Evolutionary conservation across 2,797 vertebrate genomes (phyloP), one percentile per base, ranked within the genome.

Genomic region (Acrossocheilus fasciatus): DNA sequence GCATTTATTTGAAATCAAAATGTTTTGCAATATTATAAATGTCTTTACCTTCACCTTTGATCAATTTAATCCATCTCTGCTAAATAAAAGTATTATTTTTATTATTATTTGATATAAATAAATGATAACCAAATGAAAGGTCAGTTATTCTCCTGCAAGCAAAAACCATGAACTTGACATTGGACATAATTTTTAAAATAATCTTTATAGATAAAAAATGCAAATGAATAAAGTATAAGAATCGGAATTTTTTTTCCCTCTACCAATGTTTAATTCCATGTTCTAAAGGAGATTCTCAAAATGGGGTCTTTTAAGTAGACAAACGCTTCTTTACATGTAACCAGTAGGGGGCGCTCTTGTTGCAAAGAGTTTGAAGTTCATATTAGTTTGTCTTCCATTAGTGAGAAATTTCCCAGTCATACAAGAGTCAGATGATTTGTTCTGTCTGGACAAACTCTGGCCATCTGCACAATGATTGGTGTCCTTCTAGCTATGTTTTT

Each of bases 341-440:
- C 41, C 77, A 52, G 4, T 64, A 81, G 84, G 66, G 30, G 77
- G 54, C 23, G 68, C 77, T 81, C 68, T 81, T 74, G 78, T 39
- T 34, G 1, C 39, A 73, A 52, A 23, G 2, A 54, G 43, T 41
- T 81, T 23, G 1, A n/a, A 18, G 82, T 62, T 50, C 7, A 4
- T n/a, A 1, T 8, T 62, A 3, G 15, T 79, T 81, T 47, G 20
- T n/a, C 39, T 64, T 73, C 3, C 18, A 17, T 6, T 34, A 36
- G 34, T 12, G 64, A 77, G 14, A 69, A 5, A 80, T 59, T 73
- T 73, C 68, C 52, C 39, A 81, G 77, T 81, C 68, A 23, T 41
- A 30, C 30, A 59, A 41, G 43, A 86, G 77, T 86, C 84, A 74
- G 68, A 74, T 86, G 77, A 79, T 84, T 43, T 73, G 39, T 82